phyloP scores from a whole-genome alignment of 1,140 invertebrate genomes.

The Lethocerus indicus region DNA sequence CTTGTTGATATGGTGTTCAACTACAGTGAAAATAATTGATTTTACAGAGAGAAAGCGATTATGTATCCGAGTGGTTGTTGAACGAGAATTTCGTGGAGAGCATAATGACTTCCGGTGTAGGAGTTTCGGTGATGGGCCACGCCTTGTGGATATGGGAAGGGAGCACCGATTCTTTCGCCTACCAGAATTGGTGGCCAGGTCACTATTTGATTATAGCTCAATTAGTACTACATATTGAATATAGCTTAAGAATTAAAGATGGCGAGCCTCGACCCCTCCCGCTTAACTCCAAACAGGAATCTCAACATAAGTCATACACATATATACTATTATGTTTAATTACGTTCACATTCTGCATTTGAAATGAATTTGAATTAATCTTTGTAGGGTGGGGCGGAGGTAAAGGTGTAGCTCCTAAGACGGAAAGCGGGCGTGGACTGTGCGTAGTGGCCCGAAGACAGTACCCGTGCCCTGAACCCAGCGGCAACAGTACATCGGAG shows the following conservation, averaged over 20 bases:
- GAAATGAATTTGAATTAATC: not conserved
- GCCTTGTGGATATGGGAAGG: conserved; percentile 36
- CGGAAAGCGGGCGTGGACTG: conserved; percentile 14
- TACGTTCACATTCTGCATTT: not conserved
- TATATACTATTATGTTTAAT: not conserved
- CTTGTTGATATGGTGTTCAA: too few species aligned
- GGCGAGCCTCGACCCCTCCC: too few species aligned
- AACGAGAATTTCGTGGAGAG: conserved; percentile 26
- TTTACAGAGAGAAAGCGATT: conserved; percentile 37
- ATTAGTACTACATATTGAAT: not conserved
- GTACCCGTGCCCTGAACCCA: conserved; percentile 25
- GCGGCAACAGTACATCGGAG: not conserved
- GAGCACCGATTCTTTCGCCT: conserved; percentile 19
- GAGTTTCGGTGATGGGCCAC: conserved; percentile 26
- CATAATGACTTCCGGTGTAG: conserved; percentile 34
- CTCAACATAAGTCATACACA: too few species aligned
- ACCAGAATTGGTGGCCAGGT: conserved; percentile 29
- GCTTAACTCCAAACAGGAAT: too few species aligned
- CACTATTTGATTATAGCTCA: conserved; percentile 1
- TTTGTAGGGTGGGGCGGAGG: conserved; percentile 25
- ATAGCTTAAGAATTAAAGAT: not conserved
- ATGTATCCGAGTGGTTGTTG: conserved; percentile 35
- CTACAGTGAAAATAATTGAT: too few species aligned
- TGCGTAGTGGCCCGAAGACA: conserved; percentile 27
- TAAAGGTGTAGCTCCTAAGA: conserved; percentile 18